These are phyloP conservation scores for Brenthis daphne DNA, from an alignment of 2,888 invertebrate genomes.

Conservation along the genomic window DNA sequence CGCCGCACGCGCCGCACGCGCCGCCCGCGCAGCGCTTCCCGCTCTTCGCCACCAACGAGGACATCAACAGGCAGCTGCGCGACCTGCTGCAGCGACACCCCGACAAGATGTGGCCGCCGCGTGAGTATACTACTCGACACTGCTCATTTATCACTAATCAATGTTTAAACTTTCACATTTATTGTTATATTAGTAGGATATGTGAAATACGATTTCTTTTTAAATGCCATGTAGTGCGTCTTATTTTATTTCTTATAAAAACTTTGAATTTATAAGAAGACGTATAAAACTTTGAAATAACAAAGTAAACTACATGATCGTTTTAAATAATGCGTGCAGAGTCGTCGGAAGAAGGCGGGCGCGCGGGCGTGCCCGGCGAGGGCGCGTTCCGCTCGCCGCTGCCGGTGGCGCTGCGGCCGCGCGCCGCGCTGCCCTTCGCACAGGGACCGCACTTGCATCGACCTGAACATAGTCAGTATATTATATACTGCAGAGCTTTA, in stretches of 20 bases:
- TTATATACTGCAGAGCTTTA: too few species aligned
- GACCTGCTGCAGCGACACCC: conserved; percentile 91
- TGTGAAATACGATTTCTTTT: too few species aligned
- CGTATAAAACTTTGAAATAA: too few species aligned
- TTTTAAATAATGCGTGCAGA: conserved; percentile 33
- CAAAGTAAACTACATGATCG: too few species aligned
- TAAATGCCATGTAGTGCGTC: too few species aligned
- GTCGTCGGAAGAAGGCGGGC: conserved; percentile 49
- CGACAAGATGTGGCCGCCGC: conserved; percentile 83
- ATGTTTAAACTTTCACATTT: neutral
- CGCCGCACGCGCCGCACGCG: conserved; percentile 41
- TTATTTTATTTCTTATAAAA: too few species aligned
- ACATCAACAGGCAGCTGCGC: conserved; percentile 88
- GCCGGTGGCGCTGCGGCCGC: conserved; percentile 74
- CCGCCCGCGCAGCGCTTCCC: conserved; percentile 64
- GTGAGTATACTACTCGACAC: conserved; percentile 51
- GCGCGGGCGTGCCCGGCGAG: conserved; percentile 65
- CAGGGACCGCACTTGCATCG: conserved; percentile 34
- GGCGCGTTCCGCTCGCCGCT: conserved; percentile 87
- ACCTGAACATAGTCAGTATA: conserved; percentile 51
- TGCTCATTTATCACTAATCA: conserved; percentile 11
- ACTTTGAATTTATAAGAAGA: too few species aligned
- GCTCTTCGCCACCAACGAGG: conserved; percentile 72
- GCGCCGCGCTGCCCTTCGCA: conserved; percentile 52
- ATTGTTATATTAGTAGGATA: too few species aligned